These are phyloP conservation scores for Teleiodes luculella DNA, from an alignment of 2,888 invertebrate genomes.

Conservation along the genomic window DNA sequence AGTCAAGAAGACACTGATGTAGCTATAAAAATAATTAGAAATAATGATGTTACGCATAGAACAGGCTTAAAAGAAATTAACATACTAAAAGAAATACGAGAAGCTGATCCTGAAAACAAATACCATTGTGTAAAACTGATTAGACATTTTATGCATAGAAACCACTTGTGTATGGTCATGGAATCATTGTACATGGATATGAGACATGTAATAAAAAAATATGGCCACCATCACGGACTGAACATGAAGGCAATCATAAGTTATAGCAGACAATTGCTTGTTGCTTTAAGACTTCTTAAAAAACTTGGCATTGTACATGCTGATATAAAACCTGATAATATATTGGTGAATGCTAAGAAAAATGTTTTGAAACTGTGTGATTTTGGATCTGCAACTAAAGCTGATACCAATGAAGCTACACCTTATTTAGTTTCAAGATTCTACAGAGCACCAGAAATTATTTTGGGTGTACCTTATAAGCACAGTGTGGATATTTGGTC, in stretches of 20 bases:
- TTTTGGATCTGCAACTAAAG: slow-evolving; percentile 97
- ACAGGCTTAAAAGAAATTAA: slow-evolving; percentile 97
- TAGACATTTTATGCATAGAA: slow-evolving; percentile 97
- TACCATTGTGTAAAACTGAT: slow-evolving; percentile 94
- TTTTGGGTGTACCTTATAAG: slow-evolving; percentile 96
- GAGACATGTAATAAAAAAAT: slow-evolving; percentile 94
- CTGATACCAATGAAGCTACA: slow-evolving; percentile 96
- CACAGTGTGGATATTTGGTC: slow-evolving; percentile 99
- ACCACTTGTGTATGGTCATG: slow-evolving; percentile 98
- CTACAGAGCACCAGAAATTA: slow-evolving; percentile 99
- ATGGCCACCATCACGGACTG: slow-evolving; percentile 95
- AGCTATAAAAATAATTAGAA: slow-evolving; percentile 98
- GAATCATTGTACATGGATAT: slow-evolving; percentile 97
- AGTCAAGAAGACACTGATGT: slow-evolving; percentile 90
- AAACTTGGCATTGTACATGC: slow-evolving; percentile 97
- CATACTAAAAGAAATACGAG: slow-evolving; percentile 93
- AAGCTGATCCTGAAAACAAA: slow-evolving; percentile 96
- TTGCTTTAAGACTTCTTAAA: slow-evolving; percentile 94
- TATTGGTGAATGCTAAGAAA: slow-evolving; percentile 98
- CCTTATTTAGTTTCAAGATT: slow-evolving; percentile 99
- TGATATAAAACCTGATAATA: slow-evolving; percentile 99
- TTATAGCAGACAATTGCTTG: slow-evolving; percentile 95
- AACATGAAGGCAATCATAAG: slow-evolving; percentile 97
- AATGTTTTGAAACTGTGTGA: slow-evolving; percentile 97
- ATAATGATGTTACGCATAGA: slow-evolving; percentile 99